These are phyloP conservation scores for Cheilosia variabilis DNA, from an alignment of 2,888 invertebrate species.

Conservation along the genomic window DNA sequence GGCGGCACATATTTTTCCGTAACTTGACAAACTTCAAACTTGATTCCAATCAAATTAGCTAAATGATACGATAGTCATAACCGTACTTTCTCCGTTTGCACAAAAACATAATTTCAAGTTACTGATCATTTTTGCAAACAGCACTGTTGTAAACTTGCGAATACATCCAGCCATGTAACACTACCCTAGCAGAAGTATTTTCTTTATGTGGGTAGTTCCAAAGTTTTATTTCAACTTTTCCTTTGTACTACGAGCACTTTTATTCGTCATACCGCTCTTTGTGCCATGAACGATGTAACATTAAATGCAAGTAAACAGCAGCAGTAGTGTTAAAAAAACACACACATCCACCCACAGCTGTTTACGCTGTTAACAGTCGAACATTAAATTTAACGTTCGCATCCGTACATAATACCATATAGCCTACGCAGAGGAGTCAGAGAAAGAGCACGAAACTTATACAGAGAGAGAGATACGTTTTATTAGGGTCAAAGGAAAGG, in stretches of 20 bases:
- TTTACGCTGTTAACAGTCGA: constrained; percentile 49
- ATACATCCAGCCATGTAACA: background rate
- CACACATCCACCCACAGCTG: constrained; percentile 13
- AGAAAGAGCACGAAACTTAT: background rate
- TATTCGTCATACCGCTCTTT: constrained; percentile 19
- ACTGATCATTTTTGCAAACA: constrained; percentile 1
- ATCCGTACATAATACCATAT: background rate
- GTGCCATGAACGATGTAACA: constrained; percentile 33
- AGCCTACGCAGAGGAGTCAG: background rate
- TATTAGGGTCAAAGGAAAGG: constrained; percentile 74
- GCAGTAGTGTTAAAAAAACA: constrained; percentile 8
- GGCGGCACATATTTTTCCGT: too few relatives aligned
- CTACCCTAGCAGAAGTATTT: background rate
- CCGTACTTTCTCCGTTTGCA: background rate
- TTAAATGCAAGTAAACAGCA: constrained; percentile 60
- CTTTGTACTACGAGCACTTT: constrained; percentile 4
- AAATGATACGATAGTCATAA: background rate
- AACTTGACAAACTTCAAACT: too few relatives aligned
- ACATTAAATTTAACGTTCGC: constrained; percentile 45
- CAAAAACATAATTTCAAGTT: background rate
- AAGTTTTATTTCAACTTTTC: constrained; percentile 39
- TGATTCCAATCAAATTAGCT: background rate
- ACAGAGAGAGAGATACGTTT: constrained; percentile 49
- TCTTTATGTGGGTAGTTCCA: constrained; percentile 55
- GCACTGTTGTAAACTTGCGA: constrained; percentile 9